phyloP scores from a whole-genome alignment of 1,140 invertebrate species.

The Calephelis virginiensis region DNA sequence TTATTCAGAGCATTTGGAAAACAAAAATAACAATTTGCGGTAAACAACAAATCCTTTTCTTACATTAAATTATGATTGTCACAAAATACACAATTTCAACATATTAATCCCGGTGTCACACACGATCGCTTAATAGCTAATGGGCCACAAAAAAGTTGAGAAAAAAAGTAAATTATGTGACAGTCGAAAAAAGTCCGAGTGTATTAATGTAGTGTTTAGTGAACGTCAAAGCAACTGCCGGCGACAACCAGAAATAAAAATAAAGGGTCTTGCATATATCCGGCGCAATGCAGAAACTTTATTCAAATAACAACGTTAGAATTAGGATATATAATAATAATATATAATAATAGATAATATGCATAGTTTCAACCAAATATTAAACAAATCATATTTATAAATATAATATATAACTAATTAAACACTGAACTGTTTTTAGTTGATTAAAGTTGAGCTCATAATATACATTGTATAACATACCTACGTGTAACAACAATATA shows the following conservation, averaged over 20 bases:
- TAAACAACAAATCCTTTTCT: slow-evolving; percentile 16
- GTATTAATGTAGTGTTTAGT: slow-evolving; percentile 75
- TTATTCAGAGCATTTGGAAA: background rate
- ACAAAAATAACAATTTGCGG: slow-evolving; percentile 5
- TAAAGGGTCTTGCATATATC: slow-evolving; percentile 39
- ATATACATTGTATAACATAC: too few species aligned
- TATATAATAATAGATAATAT: slow-evolving; percentile 29
- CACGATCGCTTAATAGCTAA: slow-evolving; percentile 73
- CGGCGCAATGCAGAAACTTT: slow-evolving; percentile 7
- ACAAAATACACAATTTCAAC: slow-evolving; percentile 45
- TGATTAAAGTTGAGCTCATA: too few species aligned
- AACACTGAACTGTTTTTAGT: too few species aligned
- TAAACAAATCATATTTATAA: background rate
- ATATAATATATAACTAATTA: too few species aligned
- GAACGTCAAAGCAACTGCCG: slow-evolving; percentile 68
- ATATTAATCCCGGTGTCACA: slow-evolving; percentile 70
- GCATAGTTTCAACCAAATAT: background rate
- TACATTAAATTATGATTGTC: slow-evolving; percentile 35
- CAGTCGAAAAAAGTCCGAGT: slow-evolving; percentile 63
- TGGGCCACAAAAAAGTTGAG: slow-evolving; percentile 58
- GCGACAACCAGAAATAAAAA: slow-evolving; percentile 63
- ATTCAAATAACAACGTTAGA: background rate
- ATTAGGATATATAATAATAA: background rate
- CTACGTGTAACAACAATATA: too few species aligned
- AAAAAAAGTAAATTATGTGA: slow-evolving; percentile 73